Evolutionary conservation across 2,113 vertebrate species (phyloP), one percentile per base, ranked within the genome.

Genomic region (human (Homo sapiens)): DNA sequence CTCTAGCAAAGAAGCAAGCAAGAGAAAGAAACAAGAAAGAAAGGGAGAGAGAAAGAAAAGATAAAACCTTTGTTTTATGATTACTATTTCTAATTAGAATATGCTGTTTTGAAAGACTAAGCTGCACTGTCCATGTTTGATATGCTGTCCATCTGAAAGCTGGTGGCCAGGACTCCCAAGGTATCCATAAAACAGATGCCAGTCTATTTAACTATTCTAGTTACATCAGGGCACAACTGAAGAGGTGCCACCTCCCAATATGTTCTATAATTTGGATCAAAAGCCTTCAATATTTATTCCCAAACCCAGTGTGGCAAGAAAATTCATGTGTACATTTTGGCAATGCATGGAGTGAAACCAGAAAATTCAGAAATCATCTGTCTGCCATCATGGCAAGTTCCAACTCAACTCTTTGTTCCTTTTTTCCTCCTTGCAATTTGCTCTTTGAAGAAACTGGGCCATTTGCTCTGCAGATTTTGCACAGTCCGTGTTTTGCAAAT

Each of bases 211-310:
- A 52, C 32, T 68, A 59, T 40, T 48, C 38, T 85, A n/a, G 45
- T 76, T 84, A 76, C 9, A 64, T 76, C 90, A 35, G 50, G 75
- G 5, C 64, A 95, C 3, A 84, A 75, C 17, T 3, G 4, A 97
- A 50, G 57, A 73, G 68, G 59, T 75, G 20, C 80, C 80, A 90
- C 40, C 50, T 81, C 55, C 45, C 70, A 96, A 32, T 93, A 90
- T 89, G 64, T 93, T 75, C 52, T 87, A n/a, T 92, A 86, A 79
- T 92, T 76, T 97, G 52, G 23, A 88, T 61, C 27, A 94, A 96
- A 97, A 95, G 17, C 52, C 70, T 94, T 92, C 57, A 94, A 72
- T 92, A 80, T 89, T 98, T 95, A 94, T 23, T 84, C 9, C 18
- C 48, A 85, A 89, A 52, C n/a, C 17, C 35, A 66, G 45, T 35